These are phyloP conservation scores for Tauraco hartlaubi DNA, from an alignment of 2,797 vertebrate species.

Conservation along the genomic window DNA sequence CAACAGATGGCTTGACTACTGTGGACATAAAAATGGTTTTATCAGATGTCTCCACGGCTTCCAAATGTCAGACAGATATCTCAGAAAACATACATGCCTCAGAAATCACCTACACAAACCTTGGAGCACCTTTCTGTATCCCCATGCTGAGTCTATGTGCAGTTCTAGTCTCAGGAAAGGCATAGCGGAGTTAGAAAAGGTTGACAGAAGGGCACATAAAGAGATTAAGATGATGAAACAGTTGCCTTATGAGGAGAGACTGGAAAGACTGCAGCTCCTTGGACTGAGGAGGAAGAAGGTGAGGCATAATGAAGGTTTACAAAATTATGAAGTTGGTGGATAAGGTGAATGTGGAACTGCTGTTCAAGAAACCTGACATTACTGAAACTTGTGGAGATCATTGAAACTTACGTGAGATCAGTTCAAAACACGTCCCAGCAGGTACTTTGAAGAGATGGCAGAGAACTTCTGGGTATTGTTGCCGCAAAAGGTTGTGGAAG, in stretches of 20 bases:
- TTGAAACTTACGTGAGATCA: not conserved
- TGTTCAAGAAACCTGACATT: not conserved
- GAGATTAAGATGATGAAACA: not conserved
- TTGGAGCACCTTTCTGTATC: not conserved
- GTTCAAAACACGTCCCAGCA: not conserved
- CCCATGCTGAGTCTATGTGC: not conserved
- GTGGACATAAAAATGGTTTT: not conserved
- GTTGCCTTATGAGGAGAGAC: not conserved
- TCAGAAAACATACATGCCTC: not conserved
- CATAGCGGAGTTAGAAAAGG: not conserved
- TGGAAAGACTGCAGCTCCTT: not conserved
- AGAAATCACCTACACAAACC: not conserved
- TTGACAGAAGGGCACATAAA: fast-evolving
- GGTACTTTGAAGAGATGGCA: not conserved
- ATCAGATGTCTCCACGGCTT: not conserved
- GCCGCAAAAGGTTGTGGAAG: not conserved
- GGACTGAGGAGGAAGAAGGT: not conserved
- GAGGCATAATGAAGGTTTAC: not conserved
- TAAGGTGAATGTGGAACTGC: not conserved
- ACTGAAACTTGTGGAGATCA: not conserved
- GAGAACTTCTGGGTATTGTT: not conserved
- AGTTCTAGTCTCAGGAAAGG: not conserved
- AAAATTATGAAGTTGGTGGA: not conserved
- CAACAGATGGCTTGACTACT: not conserved
- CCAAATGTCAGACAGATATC: not conserved